A percentile compares a stretch with the other conserved stretches of the same genome.
Evolutionary conservation across 2,113 vertebrate species (phyloP).

Genomic region (Otocyon megalotis): DNA sequence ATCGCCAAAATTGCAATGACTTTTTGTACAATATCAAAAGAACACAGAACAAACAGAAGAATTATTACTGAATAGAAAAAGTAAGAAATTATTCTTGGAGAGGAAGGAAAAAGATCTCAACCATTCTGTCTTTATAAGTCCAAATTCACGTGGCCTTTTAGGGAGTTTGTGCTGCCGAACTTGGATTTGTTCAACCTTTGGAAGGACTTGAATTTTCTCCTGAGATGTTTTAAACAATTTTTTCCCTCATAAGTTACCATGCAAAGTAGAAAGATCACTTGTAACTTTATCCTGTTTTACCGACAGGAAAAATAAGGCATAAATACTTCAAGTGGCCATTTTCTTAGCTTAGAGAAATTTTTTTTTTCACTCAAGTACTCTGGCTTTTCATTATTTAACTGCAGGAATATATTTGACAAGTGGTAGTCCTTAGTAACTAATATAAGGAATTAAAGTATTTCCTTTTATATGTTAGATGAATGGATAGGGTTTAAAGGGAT

Average conservation of each 20-base stretch:
- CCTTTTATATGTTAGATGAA: conserved; percentile 19
- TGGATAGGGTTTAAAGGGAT: conserved; percentile 21
- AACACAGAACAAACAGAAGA: conserved; percentile 58
- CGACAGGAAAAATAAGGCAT: conserved; percentile 7
- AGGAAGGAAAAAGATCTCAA: not conserved
- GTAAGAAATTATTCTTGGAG: conserved; percentile 49
- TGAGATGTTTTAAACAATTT: conserved; percentile 48
- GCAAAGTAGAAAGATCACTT: not conserved
- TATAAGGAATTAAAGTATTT: conserved; percentile 54
- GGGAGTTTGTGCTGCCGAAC: not conserved
- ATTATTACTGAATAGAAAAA: conserved; percentile 44
- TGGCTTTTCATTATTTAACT: conserved; percentile 36
- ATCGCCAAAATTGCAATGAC: conserved; percentile 50
- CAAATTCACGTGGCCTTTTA: conserved; percentile 14
- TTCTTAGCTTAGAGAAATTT: conserved; percentile 21
- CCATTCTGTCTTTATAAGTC: not conserved
- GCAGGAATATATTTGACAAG: conserved; percentile 55
- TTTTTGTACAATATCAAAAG: conserved; percentile 53
- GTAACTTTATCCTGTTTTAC: conserved; percentile 37
- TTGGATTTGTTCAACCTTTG: conserved; percentile 41
- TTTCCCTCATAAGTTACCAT: conserved; percentile 44
- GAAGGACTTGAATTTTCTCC: conserved; percentile 5
- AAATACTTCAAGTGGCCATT: conserved; percentile 40
- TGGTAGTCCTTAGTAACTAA: not conserved
- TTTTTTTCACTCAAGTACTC: conserved; percentile 49